These are phyloP conservation scores for Grus americana DNA, from an alignment of 2,113 vertebrate genomes.

Conservation along the genomic window DNA sequence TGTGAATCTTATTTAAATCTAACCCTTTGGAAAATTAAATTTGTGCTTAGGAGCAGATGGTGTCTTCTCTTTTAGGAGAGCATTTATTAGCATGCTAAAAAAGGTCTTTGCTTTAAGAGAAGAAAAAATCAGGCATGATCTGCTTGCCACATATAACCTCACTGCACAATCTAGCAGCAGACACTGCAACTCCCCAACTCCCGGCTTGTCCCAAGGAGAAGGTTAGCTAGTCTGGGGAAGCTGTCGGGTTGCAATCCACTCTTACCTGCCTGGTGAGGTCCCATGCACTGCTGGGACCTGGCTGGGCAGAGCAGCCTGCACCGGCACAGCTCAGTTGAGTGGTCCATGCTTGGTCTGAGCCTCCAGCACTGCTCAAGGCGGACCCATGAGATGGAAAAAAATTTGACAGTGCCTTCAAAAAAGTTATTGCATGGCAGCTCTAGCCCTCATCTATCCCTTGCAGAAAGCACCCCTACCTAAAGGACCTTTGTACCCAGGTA, in stretches of 20 bases:
- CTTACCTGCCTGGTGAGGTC: neutral
- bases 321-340: neutral
- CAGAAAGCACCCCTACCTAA: neutral
- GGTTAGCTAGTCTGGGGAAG: neutral
- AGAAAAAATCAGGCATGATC: neutral
- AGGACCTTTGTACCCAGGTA: neutral
- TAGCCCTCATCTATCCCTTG: neutral
- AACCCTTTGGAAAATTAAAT: conserved; percentile 18
- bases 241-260: neutral
- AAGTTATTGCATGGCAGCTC: neutral
- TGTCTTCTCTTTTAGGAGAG: conserved; percentile 26
- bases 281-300: neutral
- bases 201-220: neutral
- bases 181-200: neutral
- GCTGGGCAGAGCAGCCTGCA: neutral
- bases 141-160: neutral
- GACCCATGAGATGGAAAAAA: neutral
- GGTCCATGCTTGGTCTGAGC: fast-evolving
- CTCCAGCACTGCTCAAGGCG: neutral
- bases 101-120: conserved; percentile 5
- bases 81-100: conserved; percentile 2
- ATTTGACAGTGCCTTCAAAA: neutral
- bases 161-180: neutral
- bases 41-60: conserved; percentile 40
- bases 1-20: conserved; percentile 22